Evolutionary conservation across 1,140 invertebrate species (phyloP), one percentile per base, ranked within the genome.

Genomic region (Idris sp.): DNA sequence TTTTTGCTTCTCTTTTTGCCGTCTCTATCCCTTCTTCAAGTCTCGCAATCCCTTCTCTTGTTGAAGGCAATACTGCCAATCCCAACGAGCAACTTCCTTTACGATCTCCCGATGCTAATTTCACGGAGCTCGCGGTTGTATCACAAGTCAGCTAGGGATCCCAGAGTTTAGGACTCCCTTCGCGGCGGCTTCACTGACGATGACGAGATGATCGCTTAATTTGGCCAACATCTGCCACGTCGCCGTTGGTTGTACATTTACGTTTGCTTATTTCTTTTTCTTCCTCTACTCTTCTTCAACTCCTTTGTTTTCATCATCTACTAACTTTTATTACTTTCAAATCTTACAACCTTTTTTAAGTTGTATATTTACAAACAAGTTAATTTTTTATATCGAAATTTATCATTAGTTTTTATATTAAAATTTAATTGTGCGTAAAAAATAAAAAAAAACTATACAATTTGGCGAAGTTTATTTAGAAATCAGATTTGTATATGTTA

Each of bases 131-230:
- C 80, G 77, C 71, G 75, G 77, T 79, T 71, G 79, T 75, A 79
- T 80, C 73, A 72, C 77, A 79, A 78, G 77, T 80, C 79, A 76
- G 76, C 71, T 65, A 74, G 71, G 59, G 65, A 69, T 58, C 49
- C 38, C 49, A 67, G 44, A 77, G 73, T 79, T 79, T 79, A 76
- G 74, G 76, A 73, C 76, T 77, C 67, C 75, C 76, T 83, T 67
- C 78, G 78, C 79, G 80, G 81, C 82, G 84, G 84, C 83, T 78
- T 77, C 76, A 82, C 83, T 83, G 83, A 86, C 85, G 84, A 87
- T 86, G 84, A 86, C 83, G 84, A 87, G 86, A 86, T 87, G 84
- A 87, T 86, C 86, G 85, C 86, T 87, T 86, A 87, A 87, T 87
- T 87, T 87, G 84, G 83, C 84, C 84, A 87, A 86, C 86, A 87